Evolutionary conservation across 2,113 vertebrate species (phyloP).

Genomic region (Nasalis larvatus): DNA sequence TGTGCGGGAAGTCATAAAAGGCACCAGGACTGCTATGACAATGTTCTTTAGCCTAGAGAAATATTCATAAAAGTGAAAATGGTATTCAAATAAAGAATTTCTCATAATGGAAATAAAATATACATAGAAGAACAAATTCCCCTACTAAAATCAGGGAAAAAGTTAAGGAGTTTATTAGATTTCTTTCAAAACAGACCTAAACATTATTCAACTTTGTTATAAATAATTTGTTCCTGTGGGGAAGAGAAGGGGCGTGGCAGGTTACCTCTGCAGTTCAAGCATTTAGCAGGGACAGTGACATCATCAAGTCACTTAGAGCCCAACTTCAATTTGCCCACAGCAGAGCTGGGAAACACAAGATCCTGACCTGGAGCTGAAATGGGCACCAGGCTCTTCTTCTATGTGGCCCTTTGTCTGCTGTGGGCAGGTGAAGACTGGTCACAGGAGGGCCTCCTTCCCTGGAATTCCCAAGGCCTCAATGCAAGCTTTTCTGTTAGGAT

Average conservation of each 20-base stretch:
- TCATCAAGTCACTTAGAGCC: neutral
- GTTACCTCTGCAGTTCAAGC: no score
- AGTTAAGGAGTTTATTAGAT: neutral
- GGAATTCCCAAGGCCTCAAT: neutral
- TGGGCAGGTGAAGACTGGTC: neutral
- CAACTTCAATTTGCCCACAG: neutral
- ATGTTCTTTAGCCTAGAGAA: neutral
- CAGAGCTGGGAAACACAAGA: fast-evolving
- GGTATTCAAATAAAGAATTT: neutral
- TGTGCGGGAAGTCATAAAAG: neutral
- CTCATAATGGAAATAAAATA: neutral
- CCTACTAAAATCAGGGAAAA: neutral
- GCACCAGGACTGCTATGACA: neutral
- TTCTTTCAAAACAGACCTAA: neutral
- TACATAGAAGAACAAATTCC: neutral
- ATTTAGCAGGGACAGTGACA: neutral
- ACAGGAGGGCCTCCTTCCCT: no score
- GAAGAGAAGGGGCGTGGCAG: neutral
- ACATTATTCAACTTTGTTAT: neutral
- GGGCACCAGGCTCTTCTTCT: neutral
- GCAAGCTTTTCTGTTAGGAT: neutral
- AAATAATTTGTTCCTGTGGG: neutral
- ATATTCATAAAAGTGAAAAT: neutral
- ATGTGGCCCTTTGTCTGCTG: neutral
- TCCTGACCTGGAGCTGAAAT: neutral